These are phyloP conservation scores for Myopa tessellatipennis DNA, from an alignment of 2,888 invertebrate genomes.

Conservation along the genomic window DNA sequence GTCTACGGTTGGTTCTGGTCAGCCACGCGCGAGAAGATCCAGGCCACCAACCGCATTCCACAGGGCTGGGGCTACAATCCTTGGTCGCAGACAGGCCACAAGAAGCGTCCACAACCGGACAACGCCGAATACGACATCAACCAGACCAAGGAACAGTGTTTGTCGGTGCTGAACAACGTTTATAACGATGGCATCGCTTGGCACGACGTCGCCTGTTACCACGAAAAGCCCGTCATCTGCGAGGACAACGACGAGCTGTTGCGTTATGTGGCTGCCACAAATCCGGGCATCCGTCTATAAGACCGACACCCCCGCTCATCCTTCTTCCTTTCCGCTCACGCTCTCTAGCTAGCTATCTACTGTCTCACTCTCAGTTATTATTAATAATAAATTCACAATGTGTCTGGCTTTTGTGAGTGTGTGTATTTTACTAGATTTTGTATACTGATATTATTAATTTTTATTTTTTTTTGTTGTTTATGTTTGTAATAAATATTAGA, in stretches of 20 bases:
- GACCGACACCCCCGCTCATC: constrained; percentile 39
- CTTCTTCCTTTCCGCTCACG: not conserved
- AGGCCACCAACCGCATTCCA: constrained; percentile 80
- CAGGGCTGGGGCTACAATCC: constrained; percentile 80
- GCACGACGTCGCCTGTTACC: constrained; percentile 94
- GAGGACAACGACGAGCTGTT: constrained; percentile 91
- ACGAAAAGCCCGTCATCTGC: constrained; percentile 91
- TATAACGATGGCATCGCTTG: constrained; percentile 94
- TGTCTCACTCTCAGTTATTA: constrained; percentile 36
- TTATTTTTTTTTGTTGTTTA: constrained; percentile 55
- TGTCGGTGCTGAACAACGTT: constrained; percentile 89
- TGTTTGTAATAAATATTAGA: constrained; percentile 61
- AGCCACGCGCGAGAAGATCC: constrained; percentile 86
- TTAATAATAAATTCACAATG: constrained; percentile 29
- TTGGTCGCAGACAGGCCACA: constrained; percentile 92
- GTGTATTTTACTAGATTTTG: constrained; percentile 53
- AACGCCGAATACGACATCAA: constrained; percentile 93
- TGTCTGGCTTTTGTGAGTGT: constrained; percentile 22
- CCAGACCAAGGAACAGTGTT: constrained; percentile 86
- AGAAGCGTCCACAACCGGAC: constrained; percentile 88
- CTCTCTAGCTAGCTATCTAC: constrained; percentile 2
- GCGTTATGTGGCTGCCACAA: constrained; percentile 85
- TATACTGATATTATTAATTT: constrained; percentile 48
- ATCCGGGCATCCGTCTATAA: constrained; percentile 86
- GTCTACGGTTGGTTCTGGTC: constrained; percentile 95